A percentile compares a stretch with the other conserved stretches of the same genome.
phyloP scores from a whole-genome alignment of 2,797 vertebrate genomes.

The Bradypus variegatus region DNA sequence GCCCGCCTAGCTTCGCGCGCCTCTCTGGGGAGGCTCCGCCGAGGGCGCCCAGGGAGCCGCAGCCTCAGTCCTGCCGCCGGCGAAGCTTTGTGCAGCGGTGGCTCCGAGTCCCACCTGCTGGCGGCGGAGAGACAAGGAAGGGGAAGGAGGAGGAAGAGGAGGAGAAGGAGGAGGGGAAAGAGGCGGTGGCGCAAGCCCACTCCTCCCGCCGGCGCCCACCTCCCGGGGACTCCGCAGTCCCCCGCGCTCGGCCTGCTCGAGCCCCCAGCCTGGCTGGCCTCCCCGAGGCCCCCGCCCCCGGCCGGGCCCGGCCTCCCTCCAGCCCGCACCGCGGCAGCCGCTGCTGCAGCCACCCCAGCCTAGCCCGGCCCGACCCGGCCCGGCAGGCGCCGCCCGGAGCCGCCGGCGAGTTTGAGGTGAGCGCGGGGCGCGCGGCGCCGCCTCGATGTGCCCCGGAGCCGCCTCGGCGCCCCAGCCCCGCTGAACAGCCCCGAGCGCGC shows the following conservation, averaged over 20 bases:
- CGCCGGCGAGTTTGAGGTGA: constrained; percentile 48
- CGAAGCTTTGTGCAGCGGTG: constrained; percentile 59
- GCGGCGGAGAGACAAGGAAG: constrained; percentile 55
- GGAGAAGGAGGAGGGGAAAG: constrained; percentile 42
- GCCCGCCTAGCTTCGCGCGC: constrained; percentile 54
- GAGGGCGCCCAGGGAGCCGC: constrained; percentile 51
- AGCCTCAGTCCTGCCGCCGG: constrained; percentile 55
- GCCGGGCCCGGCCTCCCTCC: neutral
- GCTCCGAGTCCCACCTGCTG: constrained; percentile 71
- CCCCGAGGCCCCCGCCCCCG: neutral
- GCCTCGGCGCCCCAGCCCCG: constrained; percentile 49
- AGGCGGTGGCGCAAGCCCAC: constrained; percentile 44
- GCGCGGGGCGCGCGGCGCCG: constrained; percentile 56
- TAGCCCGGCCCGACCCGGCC: constrained; percentile 29
- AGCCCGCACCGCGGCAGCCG: constrained; percentile 9
- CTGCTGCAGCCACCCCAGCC: constrained; percentile 35
- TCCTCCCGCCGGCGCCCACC: constrained; percentile 45
- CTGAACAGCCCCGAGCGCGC: constrained; percentile 52
- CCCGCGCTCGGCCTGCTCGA: constrained; percentile 4
- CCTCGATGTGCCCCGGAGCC: constrained; percentile 52
- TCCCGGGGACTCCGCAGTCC: constrained; percentile 41
- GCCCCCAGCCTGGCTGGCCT: neutral
- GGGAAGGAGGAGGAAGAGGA: constrained; percentile 14
- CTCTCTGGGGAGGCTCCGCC: constrained; percentile 55
- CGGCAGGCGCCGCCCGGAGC: constrained; percentile 20